Evolutionary conservation across 2,113 vertebrate genomes (phyloP), one percentile per base, ranked within the genome.

Genomic region (Hippocampus comes): DNA sequence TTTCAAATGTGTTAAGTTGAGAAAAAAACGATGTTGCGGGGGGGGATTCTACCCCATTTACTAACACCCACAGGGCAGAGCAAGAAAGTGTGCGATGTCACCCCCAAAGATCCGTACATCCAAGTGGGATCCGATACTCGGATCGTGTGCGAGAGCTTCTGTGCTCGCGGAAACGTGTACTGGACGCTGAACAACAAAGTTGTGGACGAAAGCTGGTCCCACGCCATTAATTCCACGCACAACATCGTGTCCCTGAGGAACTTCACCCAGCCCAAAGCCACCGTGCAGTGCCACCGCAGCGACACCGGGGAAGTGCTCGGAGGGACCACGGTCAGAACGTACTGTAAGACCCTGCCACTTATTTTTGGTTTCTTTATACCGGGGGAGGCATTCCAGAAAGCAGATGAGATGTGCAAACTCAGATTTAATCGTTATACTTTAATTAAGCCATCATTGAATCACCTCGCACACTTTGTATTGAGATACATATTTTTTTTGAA

Each of bases 321-420:
- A 25, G 90, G 90, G 55, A 80, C 78, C 75, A 79, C 1, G n/a
- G 72, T 91, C 63, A 63, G 0, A 48, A 79, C 81, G 6, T 89
- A 87, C 68, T 53, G 90, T 91, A 80, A 88, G 85, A 63, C 21
- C 11, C 34, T 67, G 67, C 21, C 9, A 43, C 0, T 3, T 70
- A 0, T 17, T 63, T 70, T 5, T 38, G 34, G 34, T 38, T 38
- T 38, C 5, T 38, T 38, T 38, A 34, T 34, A 34, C 30, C 30
- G 42, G 42, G 42, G 42, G 42, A 9, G 42, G 34, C 5, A 38
- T 38, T 38, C 34, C 34, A 38, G 30, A 34, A 34, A 34, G 30
- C 5, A 34, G 30, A 34, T 34, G 5, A 0, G 0, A 34, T 34
- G 30, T 34, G 5, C 5, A 34, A 34, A 34, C 30, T 34, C 4